phyloP scores from a whole-genome alignment of 64 coral and sea anemone genomes.

The Exaiptasia diaphana region DNA sequence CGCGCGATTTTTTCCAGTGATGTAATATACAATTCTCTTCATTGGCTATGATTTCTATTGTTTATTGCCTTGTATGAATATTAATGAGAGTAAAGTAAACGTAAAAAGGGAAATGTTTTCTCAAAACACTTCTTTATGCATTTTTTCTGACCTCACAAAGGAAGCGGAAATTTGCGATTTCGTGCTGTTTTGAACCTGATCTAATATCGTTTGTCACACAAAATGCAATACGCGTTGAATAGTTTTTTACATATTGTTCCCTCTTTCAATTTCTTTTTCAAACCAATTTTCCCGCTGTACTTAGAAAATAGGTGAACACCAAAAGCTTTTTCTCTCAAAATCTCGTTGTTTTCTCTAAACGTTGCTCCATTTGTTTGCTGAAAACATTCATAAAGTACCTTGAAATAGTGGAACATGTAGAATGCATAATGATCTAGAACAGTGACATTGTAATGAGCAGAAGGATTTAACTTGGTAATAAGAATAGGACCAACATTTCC shows the following conservation, averaged over 20 bases:
- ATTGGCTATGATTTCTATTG: too few species aligned
- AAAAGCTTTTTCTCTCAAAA: background rate
- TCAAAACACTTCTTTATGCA: too few species aligned
- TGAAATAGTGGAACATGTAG: conserved; percentile 10
- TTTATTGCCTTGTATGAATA: too few species aligned
- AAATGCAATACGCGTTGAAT: conserved; percentile 22
- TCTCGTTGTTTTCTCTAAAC: background rate
- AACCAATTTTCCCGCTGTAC: background rate
- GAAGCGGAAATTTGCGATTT: background rate
- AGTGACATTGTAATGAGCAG: conserved; percentile 24
- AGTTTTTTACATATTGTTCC: conserved; percentile 15
- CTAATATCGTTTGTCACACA: conserved; percentile 12
- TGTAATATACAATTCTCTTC: too few species aligned
- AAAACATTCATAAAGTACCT: background rate
- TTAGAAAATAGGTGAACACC: conserved; percentile 19
- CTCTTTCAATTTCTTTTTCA: conserved; percentile 16
- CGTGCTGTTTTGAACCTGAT: background rate
- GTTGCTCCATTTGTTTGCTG: background rate
- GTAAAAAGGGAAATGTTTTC: too few species aligned
- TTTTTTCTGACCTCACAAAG: too few species aligned
- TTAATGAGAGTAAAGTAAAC: too few species aligned
- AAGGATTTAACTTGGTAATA: too few species aligned
- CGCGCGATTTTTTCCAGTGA: too few species aligned
- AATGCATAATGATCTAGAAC: background rate
- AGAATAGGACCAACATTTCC: conserved; percentile 1